Evolutionary conservation across 2,113 vertebrate species (phyloP), one percentile per base, ranked within the genome.

Genomic region (Nannobrachium achirus): DNA sequence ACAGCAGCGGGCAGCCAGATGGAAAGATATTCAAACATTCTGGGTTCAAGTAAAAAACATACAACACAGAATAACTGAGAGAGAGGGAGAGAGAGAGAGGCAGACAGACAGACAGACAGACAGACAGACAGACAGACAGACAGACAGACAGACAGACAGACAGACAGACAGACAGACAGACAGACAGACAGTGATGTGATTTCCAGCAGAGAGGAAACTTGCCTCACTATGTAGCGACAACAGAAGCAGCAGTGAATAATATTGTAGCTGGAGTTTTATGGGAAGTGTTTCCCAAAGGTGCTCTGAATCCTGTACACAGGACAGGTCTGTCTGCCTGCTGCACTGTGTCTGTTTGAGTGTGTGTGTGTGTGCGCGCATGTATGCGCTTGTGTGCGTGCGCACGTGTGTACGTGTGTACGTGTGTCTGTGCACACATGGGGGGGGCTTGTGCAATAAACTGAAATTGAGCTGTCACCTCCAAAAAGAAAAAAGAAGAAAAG

Each of bases 231-330:
- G 80, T 66, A 70, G 76, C 63, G 75, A 64, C 76, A 85, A n/a
- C n/a, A n/a, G n/a, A n/a, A n/a, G n/a, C n/a, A n/a, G n/a, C n/a
- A n/a, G n/a, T n/a, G n/a, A n/a, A n/a, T n/a, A n/a, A n/a, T n/a
- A n/a, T n/a, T n/a, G n/a, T 86, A 88, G 86, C 77, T 88, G 81
- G 83, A 79, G 84, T 89, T 91, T 88, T 75, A 90, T 80, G 52
- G 72, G 82, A 88, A 90, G 84, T 73, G 75, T 33, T 78, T 86
- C 86, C 88, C 90, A 75, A 86, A 81, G 82, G 86, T 84, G 64
- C 66, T 88, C 66, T 87, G 80, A 72, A 76, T 77, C 84, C 83
- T 77, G 76, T 83, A 88, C 78, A 79, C 79, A 73, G 56, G 44
- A 11, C 44, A 11, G 44, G 44, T 46, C 44, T 14, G 14, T 10